Evolutionary conservation across 2,113 vertebrate species (phyloP), one percentile per base, ranked within the genome.

Genomic region (Salvelinus sp.): DNA sequence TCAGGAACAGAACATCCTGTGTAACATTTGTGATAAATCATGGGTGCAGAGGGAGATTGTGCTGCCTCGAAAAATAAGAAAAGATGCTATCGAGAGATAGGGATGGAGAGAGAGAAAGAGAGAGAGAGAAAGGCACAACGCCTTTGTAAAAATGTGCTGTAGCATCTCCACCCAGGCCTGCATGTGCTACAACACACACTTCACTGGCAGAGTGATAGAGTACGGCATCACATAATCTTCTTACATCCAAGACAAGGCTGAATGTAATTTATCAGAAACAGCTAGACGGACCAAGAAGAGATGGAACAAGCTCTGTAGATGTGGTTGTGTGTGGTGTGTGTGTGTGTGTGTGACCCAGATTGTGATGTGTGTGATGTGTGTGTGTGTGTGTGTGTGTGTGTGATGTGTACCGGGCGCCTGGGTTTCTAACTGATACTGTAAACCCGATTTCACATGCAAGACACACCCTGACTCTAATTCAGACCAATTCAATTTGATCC

Each of bases 21-120:
- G 72, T 84, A 78, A 88, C 87, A 91, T 91, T 83, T 86, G 86
- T 83, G 85, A 91, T 91, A 86, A 90, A 89, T 90, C 85, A 86
- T 71, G 58, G 66, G 80, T 65, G 76, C 63, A 44, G 47, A 74
- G 81, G 62, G 87, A 87, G 79, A 89, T 76, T 86, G 83, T 79
- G 65, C 77, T 76, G 75, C 76, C 79, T 88, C 73, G 78, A 90
- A 87, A 81, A 83, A 91, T 72, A 83, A 82, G 4, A 58, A 89
- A 84, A 87, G 79, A 90, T 87, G 77, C 80, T 87, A 85, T 89
- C 84, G 73, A 85, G 80, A 85, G 4, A 54, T 3, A 16, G 50
- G 16, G 50, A 18, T 13, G 50, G 50, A 54, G 13, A 54, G 50
- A 16, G 48, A 50, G 33, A 38, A 38, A 38, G 33, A 7, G 33